A percentile compares a stretch with the other conserved stretches of the same genome.
Conservation (phyloP, 1,140 invertebrate species). For the Matsumurasca onukii region DNA sequence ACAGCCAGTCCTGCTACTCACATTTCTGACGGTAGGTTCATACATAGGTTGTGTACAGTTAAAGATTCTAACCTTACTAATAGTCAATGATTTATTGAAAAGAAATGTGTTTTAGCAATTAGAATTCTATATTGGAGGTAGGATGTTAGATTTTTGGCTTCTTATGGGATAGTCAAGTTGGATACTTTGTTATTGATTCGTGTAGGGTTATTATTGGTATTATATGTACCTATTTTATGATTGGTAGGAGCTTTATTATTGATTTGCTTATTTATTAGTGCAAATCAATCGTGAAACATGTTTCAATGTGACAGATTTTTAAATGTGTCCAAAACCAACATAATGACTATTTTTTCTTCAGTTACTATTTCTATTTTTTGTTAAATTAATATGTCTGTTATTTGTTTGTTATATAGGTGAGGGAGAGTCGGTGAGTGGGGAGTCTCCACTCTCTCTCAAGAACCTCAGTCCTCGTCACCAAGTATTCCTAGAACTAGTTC, state of each 20-base stretch:
- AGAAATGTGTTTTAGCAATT: background rate
- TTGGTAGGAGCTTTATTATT: too few relatives aligned
- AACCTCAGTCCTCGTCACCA: constrained; percentile 76
- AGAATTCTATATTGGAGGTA: background rate
- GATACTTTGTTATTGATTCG: background rate
- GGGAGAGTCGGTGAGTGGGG: constrained; percentile 50
- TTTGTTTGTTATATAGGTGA: too few relatives aligned
- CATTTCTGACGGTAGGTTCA: constrained; percentile 41
- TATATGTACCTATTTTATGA: too few relatives aligned
- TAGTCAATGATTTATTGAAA: background rate
- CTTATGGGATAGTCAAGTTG: background rate
- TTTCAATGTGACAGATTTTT: too few relatives aligned
- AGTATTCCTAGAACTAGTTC: constrained; percentile 90
- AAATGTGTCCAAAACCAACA: too few relatives aligned
- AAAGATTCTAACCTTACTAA: background rate
- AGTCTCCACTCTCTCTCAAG: constrained; percentile 57
- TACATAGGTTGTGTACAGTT: too few relatives aligned
- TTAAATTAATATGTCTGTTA: too few relatives aligned
- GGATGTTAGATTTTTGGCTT: background rate
- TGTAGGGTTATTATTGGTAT: too few relatives aligned
- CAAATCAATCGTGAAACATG: too few relatives aligned
- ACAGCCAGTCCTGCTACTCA: constrained; percentile 69
- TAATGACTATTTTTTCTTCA: too few relatives aligned
- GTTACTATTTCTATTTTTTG: too few relatives aligned
- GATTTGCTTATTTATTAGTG: too few relatives aligned